Conservation (phyloP, 2,888 invertebrate genomes). For the Oxycera nigricornis region DNA sequence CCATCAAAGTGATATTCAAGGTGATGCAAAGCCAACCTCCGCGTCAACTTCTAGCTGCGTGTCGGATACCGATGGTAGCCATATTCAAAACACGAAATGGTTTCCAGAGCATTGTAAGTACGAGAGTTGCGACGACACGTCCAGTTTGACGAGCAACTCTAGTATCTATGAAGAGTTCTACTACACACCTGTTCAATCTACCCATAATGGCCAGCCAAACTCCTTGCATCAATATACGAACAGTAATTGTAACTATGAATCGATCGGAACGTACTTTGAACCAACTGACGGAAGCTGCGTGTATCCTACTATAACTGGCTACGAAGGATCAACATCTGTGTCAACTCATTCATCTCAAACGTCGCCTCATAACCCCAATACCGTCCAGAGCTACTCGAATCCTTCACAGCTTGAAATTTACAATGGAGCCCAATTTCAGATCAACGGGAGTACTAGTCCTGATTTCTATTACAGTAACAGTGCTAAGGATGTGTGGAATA, state of each 20-base stretch:
- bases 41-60: neutral
- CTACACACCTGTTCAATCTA: slow-evolving; percentile 26
- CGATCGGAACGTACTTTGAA: slow-evolving; percentile 19
- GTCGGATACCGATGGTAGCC: neutral
- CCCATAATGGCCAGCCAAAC: neutral
- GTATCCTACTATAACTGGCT: neutral
- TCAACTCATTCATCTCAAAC: slow-evolving; percentile 31
- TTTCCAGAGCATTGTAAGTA: slow-evolving; percentile 51
- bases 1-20: slow-evolving; percentile 14
- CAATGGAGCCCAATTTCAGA: slow-evolving; percentile 38
- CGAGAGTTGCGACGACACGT: slow-evolving; percentile 61
- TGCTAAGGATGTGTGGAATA: slow-evolving; percentile 58
- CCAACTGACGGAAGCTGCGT: slow-evolving; percentile 1
- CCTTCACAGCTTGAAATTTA: slow-evolving; percentile 35
- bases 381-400: slow-evolving; percentile 15
- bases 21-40: neutral
- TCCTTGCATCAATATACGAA: neutral
- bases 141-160: slow-evolving; percentile 57
- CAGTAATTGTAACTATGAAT: slow-evolving; percentile 22
- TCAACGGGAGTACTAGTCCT: slow-evolving; percentile 49
- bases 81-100: slow-evolving; percentile 44
- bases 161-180: slow-evolving; percentile 46
- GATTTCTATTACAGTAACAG: slow-evolving; percentile 60
- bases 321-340: slow-evolving; percentile 8
- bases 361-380: neutral